These are phyloP conservation scores for Myotis lucifugus DNA, from an alignment of 2,113 vertebrate species.

Conservation along the genomic window DNA sequence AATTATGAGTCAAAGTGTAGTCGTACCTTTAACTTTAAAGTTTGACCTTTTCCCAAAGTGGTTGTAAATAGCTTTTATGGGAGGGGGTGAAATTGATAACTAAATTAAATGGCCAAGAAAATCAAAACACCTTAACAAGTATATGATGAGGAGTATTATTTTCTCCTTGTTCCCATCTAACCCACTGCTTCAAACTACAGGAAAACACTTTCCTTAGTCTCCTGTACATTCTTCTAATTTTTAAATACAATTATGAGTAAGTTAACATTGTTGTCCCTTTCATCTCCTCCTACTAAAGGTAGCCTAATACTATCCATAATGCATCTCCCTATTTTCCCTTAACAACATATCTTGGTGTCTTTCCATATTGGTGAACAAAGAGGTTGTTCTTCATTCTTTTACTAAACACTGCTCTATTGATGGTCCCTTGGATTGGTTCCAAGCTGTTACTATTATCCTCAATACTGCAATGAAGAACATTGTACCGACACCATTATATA, in stretches of 20 bases:
- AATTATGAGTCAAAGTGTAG: no score
- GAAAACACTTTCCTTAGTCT: neutral
- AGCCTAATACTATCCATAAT: neutral
- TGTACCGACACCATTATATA: neutral
- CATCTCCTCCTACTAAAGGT: neutral
- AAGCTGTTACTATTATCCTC: neutral
- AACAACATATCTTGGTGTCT: neutral
- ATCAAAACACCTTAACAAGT: no score
- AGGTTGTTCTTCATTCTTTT: neutral
- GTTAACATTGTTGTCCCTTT: neutral
- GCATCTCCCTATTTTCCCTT: neutral
- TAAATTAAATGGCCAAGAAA: no score
- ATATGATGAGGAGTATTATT: no score
- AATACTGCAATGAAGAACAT: neutral
- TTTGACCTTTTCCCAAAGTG: no score
- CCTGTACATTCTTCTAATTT: neutral
- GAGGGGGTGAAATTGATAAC: no score
- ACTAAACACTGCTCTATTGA: neutral
- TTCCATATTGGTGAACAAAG: neutral
- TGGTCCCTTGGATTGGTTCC: neutral
- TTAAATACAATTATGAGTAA: conserved; percentile 23
- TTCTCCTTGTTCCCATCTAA: no score
- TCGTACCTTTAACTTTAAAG: no score
- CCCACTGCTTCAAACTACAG: neutral
- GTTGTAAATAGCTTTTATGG: no score